phyloP scores from a whole-genome alignment of 2,797 vertebrate species.

The Chiropotes sagulatus region DNA sequence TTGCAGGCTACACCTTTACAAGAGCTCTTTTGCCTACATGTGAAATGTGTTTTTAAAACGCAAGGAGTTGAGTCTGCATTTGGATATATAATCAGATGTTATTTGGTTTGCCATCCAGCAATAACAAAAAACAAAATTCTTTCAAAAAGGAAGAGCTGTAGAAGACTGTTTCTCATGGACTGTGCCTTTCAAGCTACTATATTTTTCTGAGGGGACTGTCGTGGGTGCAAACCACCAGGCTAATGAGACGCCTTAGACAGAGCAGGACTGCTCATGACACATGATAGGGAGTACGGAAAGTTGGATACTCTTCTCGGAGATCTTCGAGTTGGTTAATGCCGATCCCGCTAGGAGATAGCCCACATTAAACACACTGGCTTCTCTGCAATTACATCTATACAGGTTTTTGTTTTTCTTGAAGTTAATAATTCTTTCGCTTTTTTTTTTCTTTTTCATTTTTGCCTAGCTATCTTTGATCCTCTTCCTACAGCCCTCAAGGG shows the following conservation, averaged over 20 bases:
- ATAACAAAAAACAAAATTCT: neutral
- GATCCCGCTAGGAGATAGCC: neutral
- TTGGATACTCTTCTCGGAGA: neutral
- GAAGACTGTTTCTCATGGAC: neutral
- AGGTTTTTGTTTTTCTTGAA: neutral
- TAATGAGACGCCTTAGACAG: neutral
- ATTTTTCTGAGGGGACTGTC: neutral
- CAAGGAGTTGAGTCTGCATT: neutral
- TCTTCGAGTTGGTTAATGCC: neutral
- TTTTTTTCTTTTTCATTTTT: neutral
- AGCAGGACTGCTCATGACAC: neutral
- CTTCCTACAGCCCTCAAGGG: neutral
- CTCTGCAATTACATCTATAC: no score
- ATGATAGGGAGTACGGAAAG: accelerated
- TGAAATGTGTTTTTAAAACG: neutral
- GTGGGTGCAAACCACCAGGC: neutral
- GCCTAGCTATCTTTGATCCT: neutral
- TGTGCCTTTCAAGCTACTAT: neutral
- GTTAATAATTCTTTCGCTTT: neutral
- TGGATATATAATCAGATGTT: neutral
- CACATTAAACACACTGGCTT: neutral
- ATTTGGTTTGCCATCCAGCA: neutral
- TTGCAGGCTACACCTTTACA: neutral
- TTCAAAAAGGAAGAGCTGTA: neutral
- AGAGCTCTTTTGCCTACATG: neutral